phyloP scores from a whole-genome alignment of 2,888 invertebrate species.

The Hydriomena furcata region DNA sequence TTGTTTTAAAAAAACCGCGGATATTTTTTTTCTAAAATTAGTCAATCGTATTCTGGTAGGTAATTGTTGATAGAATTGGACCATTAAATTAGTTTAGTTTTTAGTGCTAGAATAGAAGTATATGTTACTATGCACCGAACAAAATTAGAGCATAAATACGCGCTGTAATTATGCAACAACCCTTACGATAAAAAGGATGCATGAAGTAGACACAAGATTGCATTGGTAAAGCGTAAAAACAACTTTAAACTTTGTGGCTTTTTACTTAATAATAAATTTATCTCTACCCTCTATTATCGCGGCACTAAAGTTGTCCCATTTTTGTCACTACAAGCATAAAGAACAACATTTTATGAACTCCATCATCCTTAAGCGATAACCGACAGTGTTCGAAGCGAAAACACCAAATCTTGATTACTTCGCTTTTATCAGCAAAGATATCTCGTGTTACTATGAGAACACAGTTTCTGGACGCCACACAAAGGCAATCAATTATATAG shows the following conservation, averaged over 20 bases:
- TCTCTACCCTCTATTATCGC: conserved; percentile 2
- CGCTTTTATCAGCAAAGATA: conserved; percentile 19
- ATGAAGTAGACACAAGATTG: too few species aligned
- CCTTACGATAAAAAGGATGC: too few species aligned
- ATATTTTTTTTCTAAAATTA: too few species aligned
- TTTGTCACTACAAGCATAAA: conserved; percentile 13
- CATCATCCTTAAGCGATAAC: conserved; percentile 9
- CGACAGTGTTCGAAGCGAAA: conserved; percentile 15
- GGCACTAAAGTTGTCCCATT: conserved; percentile 7
- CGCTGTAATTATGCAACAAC: too few species aligned
- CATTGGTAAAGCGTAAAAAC: neutral
- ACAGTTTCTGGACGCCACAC: neutral
- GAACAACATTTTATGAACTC: conserved; percentile 17
- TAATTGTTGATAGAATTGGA: too few species aligned
- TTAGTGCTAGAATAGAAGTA: too few species aligned
- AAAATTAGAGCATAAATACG: too few species aligned
- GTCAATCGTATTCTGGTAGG: too few species aligned
- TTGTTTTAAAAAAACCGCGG: too few species aligned
- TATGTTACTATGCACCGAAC: too few species aligned
- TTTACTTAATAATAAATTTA: conserved; percentile 4
- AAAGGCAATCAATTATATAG: too few species aligned
- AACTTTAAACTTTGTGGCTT: neutral
- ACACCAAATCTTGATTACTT: conserved; percentile 24
- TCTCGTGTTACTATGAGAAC: neutral
- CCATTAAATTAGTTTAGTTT: too few species aligned